Evolutionary conservation across 2,113 vertebrate genomes (phyloP).

Genomic region (Poeciliopsis occidentalis): DNA sequence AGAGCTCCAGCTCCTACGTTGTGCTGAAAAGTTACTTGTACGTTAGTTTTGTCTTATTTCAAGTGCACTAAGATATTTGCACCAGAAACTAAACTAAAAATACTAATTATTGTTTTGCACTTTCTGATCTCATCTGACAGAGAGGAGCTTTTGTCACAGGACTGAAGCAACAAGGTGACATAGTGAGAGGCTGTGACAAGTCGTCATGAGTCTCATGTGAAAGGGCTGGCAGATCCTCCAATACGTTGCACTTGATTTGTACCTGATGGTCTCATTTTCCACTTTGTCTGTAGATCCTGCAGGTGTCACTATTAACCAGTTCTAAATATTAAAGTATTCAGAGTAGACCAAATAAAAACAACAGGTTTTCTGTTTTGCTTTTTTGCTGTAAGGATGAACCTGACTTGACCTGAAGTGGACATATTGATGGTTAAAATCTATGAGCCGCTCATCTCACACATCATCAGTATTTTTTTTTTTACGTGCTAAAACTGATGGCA

Average conservation of each 20-base stretch:
- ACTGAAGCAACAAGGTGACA: constrained; percentile 7
- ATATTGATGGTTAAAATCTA: too few relatives aligned
- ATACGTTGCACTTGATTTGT: neutral
- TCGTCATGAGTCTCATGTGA: neutral
- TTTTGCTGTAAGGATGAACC: too few relatives aligned
- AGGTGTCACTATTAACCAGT: constrained; percentile 70
- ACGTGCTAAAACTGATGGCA: neutral
- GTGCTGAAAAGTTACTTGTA: too few relatives aligned
- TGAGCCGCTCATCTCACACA: neutral
- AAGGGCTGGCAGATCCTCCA: neutral
- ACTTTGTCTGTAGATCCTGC: constrained; percentile 39
- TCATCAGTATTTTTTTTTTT: neutral
- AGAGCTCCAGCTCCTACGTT: too few relatives aligned
- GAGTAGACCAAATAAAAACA: neutral
- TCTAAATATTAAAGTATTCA: neutral
- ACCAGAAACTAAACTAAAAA: too few relatives aligned
- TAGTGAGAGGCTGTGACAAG: neutral
- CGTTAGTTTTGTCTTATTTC: too few relatives aligned
- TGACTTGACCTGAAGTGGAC: too few relatives aligned
- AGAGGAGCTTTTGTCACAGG: neutral
- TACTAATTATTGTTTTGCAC: too few relatives aligned
- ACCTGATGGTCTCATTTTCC: neutral
- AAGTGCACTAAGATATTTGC: too few relatives aligned
- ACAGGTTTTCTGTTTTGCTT: neutral
- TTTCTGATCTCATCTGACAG: neutral